These are phyloP conservation scores for Apostichopus japonicus DNA, from an alignment of 35 echinoderm and acorn worm species.

Conservation along the genomic window DNA sequence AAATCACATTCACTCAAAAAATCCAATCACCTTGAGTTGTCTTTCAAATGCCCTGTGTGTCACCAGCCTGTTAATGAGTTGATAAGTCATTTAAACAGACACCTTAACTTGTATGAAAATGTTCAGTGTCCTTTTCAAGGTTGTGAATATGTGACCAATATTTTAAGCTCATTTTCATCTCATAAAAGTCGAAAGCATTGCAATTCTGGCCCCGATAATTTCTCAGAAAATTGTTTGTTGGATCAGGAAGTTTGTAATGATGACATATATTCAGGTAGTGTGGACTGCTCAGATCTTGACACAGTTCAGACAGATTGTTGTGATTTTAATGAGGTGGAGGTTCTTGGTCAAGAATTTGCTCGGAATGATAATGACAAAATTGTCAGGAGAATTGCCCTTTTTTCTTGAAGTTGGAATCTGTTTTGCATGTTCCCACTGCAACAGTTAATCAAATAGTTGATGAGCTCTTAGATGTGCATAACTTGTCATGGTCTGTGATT, in stretches of 20 bases:
- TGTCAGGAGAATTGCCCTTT: slow-evolving; percentile 6
- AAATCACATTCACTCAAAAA: neutral
- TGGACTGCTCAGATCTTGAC: neutral
- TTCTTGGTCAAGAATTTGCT: neutral
- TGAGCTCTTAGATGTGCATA: slow-evolving; percentile 15
- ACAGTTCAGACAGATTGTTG: neutral
- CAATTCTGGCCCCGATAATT: neutral
- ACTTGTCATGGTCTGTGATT: slow-evolving; percentile 17
- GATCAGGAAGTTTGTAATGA: neutral
- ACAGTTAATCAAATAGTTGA: slow-evolving; percentile 19
- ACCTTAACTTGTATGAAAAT: neutral
- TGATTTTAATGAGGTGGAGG: neutral
- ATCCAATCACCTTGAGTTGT: neutral
- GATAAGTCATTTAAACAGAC: neutral
- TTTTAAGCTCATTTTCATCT: neutral
- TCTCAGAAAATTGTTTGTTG: neutral
- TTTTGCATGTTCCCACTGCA: slow-evolving; percentile 13
- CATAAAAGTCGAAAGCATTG: neutral
- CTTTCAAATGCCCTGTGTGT: neutral
- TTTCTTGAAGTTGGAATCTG: slow-evolving; percentile 20
- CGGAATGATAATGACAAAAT: neutral
- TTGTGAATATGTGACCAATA: neutral
- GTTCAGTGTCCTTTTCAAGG: neutral
- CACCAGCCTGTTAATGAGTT: neutral
- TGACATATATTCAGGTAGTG: neutral